Evolutionary conservation across 2,888 invertebrate genomes (phyloP), one percentile per base, ranked within the genome.

Genomic region (Urechis unicinctus): DNA sequence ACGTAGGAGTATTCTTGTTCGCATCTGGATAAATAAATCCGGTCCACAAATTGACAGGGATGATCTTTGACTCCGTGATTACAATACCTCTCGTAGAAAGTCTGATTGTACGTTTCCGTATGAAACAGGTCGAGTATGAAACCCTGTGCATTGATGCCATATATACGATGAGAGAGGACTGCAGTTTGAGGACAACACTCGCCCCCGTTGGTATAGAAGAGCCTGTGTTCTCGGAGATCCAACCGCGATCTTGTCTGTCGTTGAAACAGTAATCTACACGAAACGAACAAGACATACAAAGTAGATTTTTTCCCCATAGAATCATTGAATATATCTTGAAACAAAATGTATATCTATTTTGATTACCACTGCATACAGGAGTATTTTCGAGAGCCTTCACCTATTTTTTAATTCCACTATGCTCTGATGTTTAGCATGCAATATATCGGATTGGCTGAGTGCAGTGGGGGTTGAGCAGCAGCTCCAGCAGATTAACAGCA

Each of bases 161-260:
- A 88, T 60, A 82, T 82, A 50, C 89, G 89, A 71, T 86, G 85
- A 62, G 87, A 85, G 83, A 87, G 86, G 77, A 88, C 87, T 67
- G 85, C 81, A 50, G 86, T 83, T 29, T 88, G 85, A 44, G 90
- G 91, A 78, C 91, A 91, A 79, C 91, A 91, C 73, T 89, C 88
- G 24, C 53, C 21, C 4, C 50, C 50, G 49, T 60, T 50, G 1
- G 59, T 49, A 36, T 52, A 41, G 48, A 57, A 60, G 9, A 60
- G 43, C 2, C 52, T 49, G 41, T 60, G 57, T 24, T 56, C 55
- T 9, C 60, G 53, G 22, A 57, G 56, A 48, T 61, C 56, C 21
- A 24, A 24, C 3, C 21, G 28, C 3, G 30, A 2, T 6, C 9
- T 6, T 2, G 13, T 24, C n/a, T 3, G 13, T 4, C 21, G 26